Evolutionary conservation across 2,797 vertebrate species (phyloP).

Genomic region (Neosilurus hyrtlii): DNA sequence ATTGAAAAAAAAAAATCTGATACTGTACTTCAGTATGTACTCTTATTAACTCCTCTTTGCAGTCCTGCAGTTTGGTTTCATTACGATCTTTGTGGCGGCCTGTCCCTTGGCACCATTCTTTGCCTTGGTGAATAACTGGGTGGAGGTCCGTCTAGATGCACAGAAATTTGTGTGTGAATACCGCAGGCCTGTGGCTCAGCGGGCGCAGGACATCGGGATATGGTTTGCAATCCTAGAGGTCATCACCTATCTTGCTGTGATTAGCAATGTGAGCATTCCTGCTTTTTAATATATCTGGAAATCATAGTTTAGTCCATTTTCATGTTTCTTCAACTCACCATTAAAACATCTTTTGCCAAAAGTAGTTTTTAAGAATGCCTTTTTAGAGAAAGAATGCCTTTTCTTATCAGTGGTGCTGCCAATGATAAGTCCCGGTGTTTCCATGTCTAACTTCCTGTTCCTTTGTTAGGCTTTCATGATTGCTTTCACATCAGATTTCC

Average conservation of each 20-base stretch:
- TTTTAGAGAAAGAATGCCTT: conserved; percentile 11
- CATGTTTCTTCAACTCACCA: not conserved
- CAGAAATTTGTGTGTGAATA: conserved; percentile 80
- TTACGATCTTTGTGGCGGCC: conserved; percentile 78
- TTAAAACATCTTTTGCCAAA: conserved; percentile 14
- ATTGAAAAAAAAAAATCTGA: too few relatives aligned
- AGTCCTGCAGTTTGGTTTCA: conserved; percentile 82
- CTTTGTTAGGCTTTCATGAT: conserved; percentile 76
- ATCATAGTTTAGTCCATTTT: not conserved
- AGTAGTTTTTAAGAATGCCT: not conserved
- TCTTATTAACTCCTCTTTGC: conserved; percentile 20
- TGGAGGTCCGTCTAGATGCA: conserved; percentile 75
- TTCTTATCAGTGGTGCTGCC: not conserved
- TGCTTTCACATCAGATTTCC: conserved; percentile 78
- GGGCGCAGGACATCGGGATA: conserved; percentile 74
- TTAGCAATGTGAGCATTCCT: conserved; percentile 70
- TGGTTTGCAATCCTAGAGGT: conserved; percentile 79
- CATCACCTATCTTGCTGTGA: conserved; percentile 73
- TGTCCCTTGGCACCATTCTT: conserved; percentile 78
- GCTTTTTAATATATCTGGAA: not conserved
- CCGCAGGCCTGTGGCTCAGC: conserved; percentile 73
- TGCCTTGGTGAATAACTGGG: conserved; percentile 79
- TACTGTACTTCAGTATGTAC: not conserved
- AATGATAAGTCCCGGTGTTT: not conserved
- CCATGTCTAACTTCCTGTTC: conserved; percentile 18